These are phyloP conservation scores for Nyctereutes procyonoides DNA, from an alignment of 2,113 vertebrate species.

Conservation along the genomic window DNA sequence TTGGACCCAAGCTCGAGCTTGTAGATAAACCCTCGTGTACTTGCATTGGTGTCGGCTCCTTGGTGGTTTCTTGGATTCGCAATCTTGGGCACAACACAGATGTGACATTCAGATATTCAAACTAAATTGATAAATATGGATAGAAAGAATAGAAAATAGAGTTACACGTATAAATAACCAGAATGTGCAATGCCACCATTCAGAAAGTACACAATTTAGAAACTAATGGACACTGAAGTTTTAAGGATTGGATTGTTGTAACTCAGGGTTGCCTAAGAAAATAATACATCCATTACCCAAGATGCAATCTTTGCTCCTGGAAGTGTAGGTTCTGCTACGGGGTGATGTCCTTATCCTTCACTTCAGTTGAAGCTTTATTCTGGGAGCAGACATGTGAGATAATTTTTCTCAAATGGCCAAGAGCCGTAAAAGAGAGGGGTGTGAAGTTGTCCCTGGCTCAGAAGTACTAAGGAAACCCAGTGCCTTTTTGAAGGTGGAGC, in stretches of 20 bases:
- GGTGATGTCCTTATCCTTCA: not conserved
- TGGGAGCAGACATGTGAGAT: not conserved
- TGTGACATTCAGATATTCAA: not conserved
- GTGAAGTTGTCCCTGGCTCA: not conserved
- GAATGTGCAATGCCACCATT: not conserved
- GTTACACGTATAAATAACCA: not conserved
- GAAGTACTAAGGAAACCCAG: not conserved
- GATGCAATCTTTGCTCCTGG: not conserved
- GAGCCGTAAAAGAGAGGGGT: not conserved
- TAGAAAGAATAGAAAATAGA: not conserved
- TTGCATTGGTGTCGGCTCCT: no score
- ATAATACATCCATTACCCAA: not conserved
- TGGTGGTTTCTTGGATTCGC: no score
- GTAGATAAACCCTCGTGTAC: no score
- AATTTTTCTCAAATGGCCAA: not conserved
- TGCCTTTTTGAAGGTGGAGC: not conserved
- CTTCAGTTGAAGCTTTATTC: not conserved
- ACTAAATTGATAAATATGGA: not conserved
- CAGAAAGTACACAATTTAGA: not conserved
- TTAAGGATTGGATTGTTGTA: not conserved
- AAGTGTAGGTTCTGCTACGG: not conserved
- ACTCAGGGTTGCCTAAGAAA: not conserved
- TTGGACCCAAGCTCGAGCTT: no score
- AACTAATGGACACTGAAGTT: not conserved
- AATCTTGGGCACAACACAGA: no score